phyloP scores from a whole-genome alignment of 53 echinoderm and acorn worm species.

The Crossaster papposus region DNA sequence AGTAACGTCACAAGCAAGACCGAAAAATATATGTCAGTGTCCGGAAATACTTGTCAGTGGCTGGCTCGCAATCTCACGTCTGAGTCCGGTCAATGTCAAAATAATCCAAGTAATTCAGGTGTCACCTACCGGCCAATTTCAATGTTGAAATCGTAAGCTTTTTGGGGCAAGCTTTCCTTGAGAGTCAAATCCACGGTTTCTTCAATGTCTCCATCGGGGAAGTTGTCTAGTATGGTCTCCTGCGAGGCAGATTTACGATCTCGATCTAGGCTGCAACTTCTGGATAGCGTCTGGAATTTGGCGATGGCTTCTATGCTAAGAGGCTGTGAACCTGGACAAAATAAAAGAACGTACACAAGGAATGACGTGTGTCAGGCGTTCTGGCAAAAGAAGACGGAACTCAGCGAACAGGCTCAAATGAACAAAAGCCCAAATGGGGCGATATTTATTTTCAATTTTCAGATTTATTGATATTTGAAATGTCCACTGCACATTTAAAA shows the following conservation, averaged over 20 bases:
- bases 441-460: too few relatives aligned
- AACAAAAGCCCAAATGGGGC: too few relatives aligned
- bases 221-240: constrained; percentile 25
- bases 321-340: constrained; percentile 68
- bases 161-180: constrained; percentile 81
- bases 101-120: background rate
- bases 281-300: constrained; percentile 60
- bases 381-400: too few relatives aligned
- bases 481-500: too few relatives aligned
- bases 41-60: too few relatives aligned
- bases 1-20: too few relatives aligned
- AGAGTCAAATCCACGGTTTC: constrained; percentile 76
- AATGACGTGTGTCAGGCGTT: too few relatives aligned
- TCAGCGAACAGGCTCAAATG: too few relatives aligned
- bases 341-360: background rate
- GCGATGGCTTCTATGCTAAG: constrained; percentile 75
- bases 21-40: too few relatives aligned
- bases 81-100: too few relatives aligned
- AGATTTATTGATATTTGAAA: too few relatives aligned
- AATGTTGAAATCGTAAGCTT: constrained; percentile 84
- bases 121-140: constrained; percentile 87
- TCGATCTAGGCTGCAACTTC: constrained; percentile 57
- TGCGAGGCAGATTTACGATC: constrained; percentile 22
- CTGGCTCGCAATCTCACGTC: too few relatives aligned
- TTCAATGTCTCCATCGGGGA: constrained; percentile 55